A percentile compares a stretch with the other conserved stretches of the same genome.
phyloP scores from a whole-genome alignment of 1,140 invertebrate genomes.

The Hylaeus volcanicus region DNA sequence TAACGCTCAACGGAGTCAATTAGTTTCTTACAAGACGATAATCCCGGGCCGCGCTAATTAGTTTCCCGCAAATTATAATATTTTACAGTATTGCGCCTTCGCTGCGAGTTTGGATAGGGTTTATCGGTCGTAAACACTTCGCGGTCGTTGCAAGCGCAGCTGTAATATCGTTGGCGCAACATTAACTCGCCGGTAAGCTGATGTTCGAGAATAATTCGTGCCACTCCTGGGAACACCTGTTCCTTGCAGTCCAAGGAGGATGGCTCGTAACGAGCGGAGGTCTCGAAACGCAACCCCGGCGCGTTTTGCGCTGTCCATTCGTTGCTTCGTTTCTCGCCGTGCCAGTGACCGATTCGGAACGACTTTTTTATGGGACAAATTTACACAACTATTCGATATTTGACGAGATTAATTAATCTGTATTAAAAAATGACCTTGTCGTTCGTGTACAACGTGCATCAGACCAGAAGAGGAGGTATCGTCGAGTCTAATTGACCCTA shows the following conservation, averaged over 20 bases:
- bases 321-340: conserved; percentile 15
- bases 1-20: conserved; percentile 6
- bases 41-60: conserved; percentile 36
- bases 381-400: too few relatives aligned
- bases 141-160: conserved; percentile 41
- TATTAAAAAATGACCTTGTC: too few relatives aligned
- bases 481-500: too few relatives aligned
- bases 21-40: conserved; percentile 23
- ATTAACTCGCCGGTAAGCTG: conserved; percentile 31
- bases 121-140: conserved; percentile 55
- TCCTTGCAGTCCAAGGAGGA: conserved; percentile 30
- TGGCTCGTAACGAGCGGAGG: conserved; percentile 26
- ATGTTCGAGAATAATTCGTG: conserved; percentile 53
- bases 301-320: too few relatives aligned
- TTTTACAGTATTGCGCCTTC: conserved; percentile 17
- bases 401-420: too few relatives aligned
- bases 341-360: too few relatives aligned
- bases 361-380: too few relatives aligned
- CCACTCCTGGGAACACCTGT: conserved; percentile 53
- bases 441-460: too few relatives aligned
- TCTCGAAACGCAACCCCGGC: background rate
- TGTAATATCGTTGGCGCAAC: conserved; percentile 35
- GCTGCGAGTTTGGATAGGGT: conserved; percentile 27
- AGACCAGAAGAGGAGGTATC: too few relatives aligned
- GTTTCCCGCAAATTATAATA: conserved; percentile 16